Base-by-base conservation (phyloP, 2,113 vertebrate species). In the Eidolon helvum region DNA sequence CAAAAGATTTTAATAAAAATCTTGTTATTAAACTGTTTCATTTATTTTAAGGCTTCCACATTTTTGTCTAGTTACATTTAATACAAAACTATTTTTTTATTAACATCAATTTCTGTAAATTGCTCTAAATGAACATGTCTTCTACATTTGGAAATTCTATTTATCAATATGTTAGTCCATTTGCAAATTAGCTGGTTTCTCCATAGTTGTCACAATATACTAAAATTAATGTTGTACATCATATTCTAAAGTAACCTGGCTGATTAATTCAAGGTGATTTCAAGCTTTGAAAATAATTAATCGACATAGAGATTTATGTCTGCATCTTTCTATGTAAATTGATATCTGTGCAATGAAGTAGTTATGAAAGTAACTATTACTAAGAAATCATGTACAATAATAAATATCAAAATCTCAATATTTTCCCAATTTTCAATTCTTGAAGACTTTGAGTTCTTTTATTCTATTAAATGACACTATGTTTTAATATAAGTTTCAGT, bases 211-310 rank as follows among this genome's bases (percentile, higher is more conserved):
- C 84, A 71, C 35, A 94, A 85, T 69, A 53, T 53, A 87, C 84
- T 92, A 94, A 96, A 96, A 94, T 82, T 84, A 91, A 95, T 95
- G 90, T 55, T 79, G n/a, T 33, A 45, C 19, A 43, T 89, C 45
- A 61, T 87, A 93, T 90, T 87, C 71, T 75, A 96, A 96, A 97
- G 38, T 90, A 84, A 90, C 38, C 57, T 91, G 53, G 19, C 6
- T n/a, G 69, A 85, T 94, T 93, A 91, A 96, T 95, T 90, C 57
- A 95, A 96, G 90, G 87, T 92, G 92, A 92, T 93, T 92, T 35
- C 38, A 90, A 30, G 30, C 33, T 95, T 35, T 40, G 50, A 66
- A 95, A 95, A 96, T 91, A 95, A 97, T 91, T 87, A 86, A 95
- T 97, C 69, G 96, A 65, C 28, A 79, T 11, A 48, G 24, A 4